phyloP scores from a whole-genome alignment of 1,140 invertebrate species.

The Papilio xuthus region DNA sequence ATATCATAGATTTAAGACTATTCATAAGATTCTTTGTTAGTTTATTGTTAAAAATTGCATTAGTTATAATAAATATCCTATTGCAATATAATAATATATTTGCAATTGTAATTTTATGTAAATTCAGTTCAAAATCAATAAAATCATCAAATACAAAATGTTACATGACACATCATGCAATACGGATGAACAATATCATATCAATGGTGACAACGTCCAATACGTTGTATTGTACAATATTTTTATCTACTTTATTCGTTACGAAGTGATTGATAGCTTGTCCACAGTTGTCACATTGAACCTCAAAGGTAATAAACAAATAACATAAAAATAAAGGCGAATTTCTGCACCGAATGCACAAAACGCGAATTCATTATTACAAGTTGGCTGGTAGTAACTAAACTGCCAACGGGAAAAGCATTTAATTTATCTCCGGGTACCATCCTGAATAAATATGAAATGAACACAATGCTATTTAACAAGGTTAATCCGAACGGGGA shows the following conservation, averaged over 20 bases:
- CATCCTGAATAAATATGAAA: constrained; percentile 32
- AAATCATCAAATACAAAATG: not conserved
- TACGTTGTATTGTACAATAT: not conserved
- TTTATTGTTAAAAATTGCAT: too few species aligned
- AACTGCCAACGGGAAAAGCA: constrained; percentile 23
- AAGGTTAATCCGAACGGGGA: constrained; percentile 27
- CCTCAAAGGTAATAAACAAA: not conserved
- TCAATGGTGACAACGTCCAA: not conserved
- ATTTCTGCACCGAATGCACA: not conserved
- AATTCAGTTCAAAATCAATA: not conserved
- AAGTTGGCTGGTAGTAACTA: not conserved
- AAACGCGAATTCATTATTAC: constrained; percentile 7
- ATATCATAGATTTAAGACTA: too few species aligned
- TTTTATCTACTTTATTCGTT: not conserved
- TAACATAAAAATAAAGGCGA: not conserved
- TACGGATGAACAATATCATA: not conserved
- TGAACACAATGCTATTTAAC: constrained; percentile 33
- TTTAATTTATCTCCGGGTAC: constrained; percentile 34
- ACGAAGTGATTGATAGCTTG: not conserved
- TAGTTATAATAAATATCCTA: too few species aligned
- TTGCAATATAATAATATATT: too few species aligned
- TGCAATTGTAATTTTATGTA: too few species aligned
- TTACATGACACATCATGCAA: not conserved
- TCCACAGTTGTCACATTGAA: not conserved
- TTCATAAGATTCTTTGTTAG: too few species aligned